Percentiles rank a stretch among this genome's conserved stretches.
Conservation (phyloP, 2,797 vertebrate genomes). For the Darevskia nairensis region DNA sequence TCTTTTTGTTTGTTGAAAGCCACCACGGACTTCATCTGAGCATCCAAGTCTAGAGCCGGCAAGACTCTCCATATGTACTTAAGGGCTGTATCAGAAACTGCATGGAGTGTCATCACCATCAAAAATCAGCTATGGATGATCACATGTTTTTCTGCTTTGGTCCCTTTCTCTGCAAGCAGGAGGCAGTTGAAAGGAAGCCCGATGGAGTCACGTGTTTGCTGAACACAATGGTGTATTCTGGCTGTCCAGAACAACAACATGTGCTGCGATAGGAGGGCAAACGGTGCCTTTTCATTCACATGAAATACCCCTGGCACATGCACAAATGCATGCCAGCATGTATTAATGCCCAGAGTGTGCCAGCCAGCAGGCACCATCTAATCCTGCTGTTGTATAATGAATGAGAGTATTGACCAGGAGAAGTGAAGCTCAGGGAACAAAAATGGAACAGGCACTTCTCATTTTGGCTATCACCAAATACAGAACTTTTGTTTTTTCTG, state of each 20-base stretch:
- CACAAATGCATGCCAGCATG: slow-evolving; percentile 59
- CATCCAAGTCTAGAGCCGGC: neutral
- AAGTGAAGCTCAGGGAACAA: slow-evolving; percentile 50
- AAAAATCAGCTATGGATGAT: neutral
- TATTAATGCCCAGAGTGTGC: slow-evolving; percentile 65
- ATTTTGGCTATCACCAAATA: neutral
- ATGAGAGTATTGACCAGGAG: slow-evolving; percentile 58
- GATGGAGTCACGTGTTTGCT: neutral
- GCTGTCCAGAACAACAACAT: slow-evolving; percentile 33
- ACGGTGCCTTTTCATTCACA: slow-evolving; percentile 62
- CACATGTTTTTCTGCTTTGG: neutral
- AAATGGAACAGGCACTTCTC: slow-evolving; percentile 24
- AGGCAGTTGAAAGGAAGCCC: neutral
- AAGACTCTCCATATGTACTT: neutral
- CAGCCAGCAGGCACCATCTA: slow-evolving; percentile 67
- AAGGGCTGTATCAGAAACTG: neutral
- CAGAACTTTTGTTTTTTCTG: neutral
- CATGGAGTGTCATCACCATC: neutral
- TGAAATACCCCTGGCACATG: slow-evolving; percentile 52
- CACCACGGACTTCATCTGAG: neutral
- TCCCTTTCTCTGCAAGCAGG: neutral
- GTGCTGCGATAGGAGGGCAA: slow-evolving; percentile 55
- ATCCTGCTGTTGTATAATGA: slow-evolving; percentile 66
- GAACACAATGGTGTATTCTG: slow-evolving; percentile 37
- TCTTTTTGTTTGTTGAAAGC: neutral